Base-by-base conservation (phyloP, 2,888 invertebrate genomes). In the Cantharis lateralis region DNA sequence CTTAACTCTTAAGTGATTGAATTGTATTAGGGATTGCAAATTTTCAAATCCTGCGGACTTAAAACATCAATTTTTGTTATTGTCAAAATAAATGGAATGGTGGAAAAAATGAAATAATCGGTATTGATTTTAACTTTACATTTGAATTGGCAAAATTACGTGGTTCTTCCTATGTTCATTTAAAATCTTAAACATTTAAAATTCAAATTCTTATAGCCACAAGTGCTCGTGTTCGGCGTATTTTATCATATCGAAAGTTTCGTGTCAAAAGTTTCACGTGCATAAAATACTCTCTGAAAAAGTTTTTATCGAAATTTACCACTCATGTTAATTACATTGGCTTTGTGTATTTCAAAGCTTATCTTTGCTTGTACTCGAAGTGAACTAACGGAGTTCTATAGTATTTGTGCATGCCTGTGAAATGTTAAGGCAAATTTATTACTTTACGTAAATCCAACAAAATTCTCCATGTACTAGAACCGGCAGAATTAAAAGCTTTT, bases 341-440 rank as follows among this genome's bases (percentile, higher is more conserved):
- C 28, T 32, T 20, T 72, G 32, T 68, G 72, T 48, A 66, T 15
- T 72, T 64, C 68, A 66, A 48, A 32, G 66, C 48, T 71, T 64
- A 64, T 72, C 72, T n/a, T 72, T 18, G 11, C 32, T 32, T 66
- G 64, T 72, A 72, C 66, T 66, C 64, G 20, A 15, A 72, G 72
- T 20, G 66, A 72, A 32, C 71, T 71, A 64, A 64, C 28, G 26
- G 62, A 63, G 26, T 62, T 62, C 62, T 71, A 26, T 28, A 16
- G 72, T 68, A 72, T 72, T 66, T 68, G 66, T 68, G 66, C 66
- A 66, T 72, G 66, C 72, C 68, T 72, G 16, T 28, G 66, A 72
- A 72, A 72, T 72, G 72, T 72, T 72, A 72, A 68, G 24, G 72
- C 72, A 64, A 72, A 72, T 72, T 72, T 72, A 72, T 72, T 72